Percentiles rank a stretch among this genome's conserved stretches.
phyloP scores from a whole-genome alignment of 2,113 vertebrate species.

The Pedionomus torquatus region DNA sequence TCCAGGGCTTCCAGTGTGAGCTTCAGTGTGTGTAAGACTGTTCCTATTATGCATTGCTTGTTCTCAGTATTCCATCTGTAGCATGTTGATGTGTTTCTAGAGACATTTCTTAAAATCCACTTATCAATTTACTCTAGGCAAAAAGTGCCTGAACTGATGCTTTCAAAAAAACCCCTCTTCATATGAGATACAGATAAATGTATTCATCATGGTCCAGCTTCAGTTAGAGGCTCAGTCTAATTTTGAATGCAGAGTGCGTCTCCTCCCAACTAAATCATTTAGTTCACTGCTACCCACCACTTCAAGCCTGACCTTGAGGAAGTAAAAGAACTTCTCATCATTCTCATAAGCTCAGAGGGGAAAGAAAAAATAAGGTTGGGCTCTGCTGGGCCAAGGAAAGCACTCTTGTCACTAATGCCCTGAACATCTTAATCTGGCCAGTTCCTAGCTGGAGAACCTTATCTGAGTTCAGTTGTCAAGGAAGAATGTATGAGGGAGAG shows the following conservation, averaged over 20 bases:
- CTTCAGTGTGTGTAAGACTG: neutral
- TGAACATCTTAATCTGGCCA: constrained; percentile 1
- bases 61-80: neutral
- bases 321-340: neutral
- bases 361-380: neutral
- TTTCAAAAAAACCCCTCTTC: neutral
- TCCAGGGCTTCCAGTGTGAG: neutral
- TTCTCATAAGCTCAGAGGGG: neutral
- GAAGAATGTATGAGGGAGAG: constrained; percentile 9
- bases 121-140: neutral
- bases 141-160: neutral
- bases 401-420: neutral
- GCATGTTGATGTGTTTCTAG: neutral
- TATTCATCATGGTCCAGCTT: neutral
- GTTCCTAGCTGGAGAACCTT: constrained; percentile 17
- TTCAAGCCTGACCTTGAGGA: constrained; percentile 38
- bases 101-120: constrained; percentile 10
- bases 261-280: neutral
- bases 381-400: neutral
- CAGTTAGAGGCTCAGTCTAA: neutral
- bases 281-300: neutral
- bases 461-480: constrained; percentile 30
- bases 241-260: neutral
- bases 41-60: neutral
- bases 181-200: neutral